phyloP scores from a whole-genome alignment of 2,113 vertebrate species.

The Butorides virescens region DNA sequence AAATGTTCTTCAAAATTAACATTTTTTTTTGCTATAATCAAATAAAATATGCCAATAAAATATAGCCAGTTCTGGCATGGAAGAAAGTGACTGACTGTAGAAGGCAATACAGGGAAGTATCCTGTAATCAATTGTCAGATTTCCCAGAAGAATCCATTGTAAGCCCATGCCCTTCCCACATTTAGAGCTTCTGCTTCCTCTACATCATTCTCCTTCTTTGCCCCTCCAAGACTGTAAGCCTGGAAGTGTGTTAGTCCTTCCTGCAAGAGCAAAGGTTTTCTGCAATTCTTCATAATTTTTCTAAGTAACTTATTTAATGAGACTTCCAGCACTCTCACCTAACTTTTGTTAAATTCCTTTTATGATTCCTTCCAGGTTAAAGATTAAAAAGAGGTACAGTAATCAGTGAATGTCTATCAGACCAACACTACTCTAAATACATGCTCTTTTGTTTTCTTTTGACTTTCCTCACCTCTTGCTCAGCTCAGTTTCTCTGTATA shows the following conservation, averaged over 20 bases:
- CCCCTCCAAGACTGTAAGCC: background rate
- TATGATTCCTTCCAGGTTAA: background rate
- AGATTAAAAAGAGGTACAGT: background rate
- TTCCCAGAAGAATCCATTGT: background rate
- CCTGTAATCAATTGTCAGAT: background rate
- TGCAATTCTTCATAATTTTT: background rate
- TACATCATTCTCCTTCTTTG: background rate
- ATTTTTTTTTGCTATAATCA: background rate
- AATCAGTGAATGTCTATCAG: background rate
- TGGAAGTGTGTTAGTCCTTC: background rate
- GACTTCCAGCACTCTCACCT: background rate
- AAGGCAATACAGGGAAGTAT: background rate
- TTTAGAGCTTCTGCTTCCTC: background rate
- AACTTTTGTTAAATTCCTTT: background rate
- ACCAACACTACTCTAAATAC: background rate
- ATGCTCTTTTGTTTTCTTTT: background rate
- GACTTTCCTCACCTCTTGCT: background rate
- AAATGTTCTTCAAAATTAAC: background rate
- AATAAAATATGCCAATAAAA: background rate
- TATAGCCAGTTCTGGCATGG: background rate
- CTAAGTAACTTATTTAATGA: background rate
- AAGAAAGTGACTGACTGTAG: background rate
- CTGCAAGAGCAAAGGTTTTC: background rate
- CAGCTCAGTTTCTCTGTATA: background rate
- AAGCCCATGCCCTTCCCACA: background rate